These are phyloP conservation scores for Columba janthina DNA, from an alignment of 2,113 vertebrate genomes.

Conservation along the genomic window DNA sequence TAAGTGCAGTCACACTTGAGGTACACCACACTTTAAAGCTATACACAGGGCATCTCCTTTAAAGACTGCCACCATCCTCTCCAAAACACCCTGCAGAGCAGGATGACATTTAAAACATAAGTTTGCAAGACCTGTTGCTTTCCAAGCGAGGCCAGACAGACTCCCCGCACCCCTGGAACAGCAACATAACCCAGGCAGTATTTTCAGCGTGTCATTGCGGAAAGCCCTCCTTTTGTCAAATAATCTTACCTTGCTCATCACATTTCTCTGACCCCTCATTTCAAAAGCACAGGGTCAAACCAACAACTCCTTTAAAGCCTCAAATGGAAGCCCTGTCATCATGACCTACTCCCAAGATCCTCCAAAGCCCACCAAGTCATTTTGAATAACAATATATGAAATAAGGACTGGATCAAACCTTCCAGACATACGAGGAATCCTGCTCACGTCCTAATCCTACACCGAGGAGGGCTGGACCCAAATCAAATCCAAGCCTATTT, in stretches of 20 bases:
- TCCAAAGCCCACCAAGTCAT: constrained; percentile 25
- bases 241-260: constrained; percentile 30
- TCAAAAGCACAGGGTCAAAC: not conserved
- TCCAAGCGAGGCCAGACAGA: not conserved
- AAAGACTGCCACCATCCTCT: not conserved
- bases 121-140: constrained; percentile 26
- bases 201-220: not conserved
- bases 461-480: not conserved
- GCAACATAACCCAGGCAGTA: rapidly evolving
- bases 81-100: not conserved
- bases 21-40: not conserved
- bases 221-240: not conserved
- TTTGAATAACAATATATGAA: constrained; percentile 6
- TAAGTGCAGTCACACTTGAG: not conserved
- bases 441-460: not conserved
- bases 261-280: not conserved
- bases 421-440: not conserved
- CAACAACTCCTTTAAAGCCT: not conserved
- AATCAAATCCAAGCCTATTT: not conserved
- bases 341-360: not conserved
- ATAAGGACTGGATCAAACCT: not conserved
- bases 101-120: not conserved
- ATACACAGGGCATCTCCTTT: not conserved
- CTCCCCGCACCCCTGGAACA: rapidly evolving
- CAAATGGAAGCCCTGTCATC: not conserved